Percentiles rank a stretch among this genome's conserved stretches.
Evolutionary conservation across 2,888 invertebrate genomes (phyloP).

Genomic region (Alentia gelatinosa): DNA sequence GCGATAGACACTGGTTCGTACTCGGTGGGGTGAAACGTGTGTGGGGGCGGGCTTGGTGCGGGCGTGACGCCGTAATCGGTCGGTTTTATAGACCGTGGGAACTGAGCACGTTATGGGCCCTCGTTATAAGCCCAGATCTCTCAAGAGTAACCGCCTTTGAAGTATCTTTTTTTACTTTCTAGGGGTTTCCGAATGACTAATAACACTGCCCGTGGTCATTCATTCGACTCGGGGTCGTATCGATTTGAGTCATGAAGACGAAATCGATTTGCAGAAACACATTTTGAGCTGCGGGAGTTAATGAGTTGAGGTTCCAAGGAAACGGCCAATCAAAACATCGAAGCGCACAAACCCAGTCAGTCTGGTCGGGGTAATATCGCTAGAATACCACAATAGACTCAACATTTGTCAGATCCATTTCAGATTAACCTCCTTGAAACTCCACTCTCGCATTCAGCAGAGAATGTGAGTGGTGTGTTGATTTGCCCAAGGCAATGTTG

Average conservation of each 20-base stretch:
- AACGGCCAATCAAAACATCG: background rate
- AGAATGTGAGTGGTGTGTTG: background rate
- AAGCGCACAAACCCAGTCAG: background rate
- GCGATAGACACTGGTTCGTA: too few relatives aligned
- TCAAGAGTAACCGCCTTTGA: background rate
- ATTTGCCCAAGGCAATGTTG: background rate
- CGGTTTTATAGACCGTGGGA: background rate
- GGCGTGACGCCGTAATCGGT: background rate
- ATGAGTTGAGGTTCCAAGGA: background rate
- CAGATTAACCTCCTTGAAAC: background rate
- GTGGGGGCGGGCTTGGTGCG: too few relatives aligned
- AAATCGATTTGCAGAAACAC: background rate
- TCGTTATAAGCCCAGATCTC: background rate
- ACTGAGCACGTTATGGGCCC: background rate
- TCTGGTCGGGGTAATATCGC: background rate
- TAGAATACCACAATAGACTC: background rate
- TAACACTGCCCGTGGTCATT: background rate
- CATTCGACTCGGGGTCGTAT: background rate
- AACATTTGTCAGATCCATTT: background rate
- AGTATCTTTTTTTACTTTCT: background rate
- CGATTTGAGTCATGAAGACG: background rate
- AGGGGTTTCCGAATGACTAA: background rate
- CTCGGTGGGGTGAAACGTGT: too few relatives aligned
- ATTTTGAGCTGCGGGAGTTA: background rate
- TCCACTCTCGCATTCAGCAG: background rate